Evolutionary conservation across 2,888 invertebrate genomes (phyloP).

Genomic region (Hanleya hanleyi): DNA sequence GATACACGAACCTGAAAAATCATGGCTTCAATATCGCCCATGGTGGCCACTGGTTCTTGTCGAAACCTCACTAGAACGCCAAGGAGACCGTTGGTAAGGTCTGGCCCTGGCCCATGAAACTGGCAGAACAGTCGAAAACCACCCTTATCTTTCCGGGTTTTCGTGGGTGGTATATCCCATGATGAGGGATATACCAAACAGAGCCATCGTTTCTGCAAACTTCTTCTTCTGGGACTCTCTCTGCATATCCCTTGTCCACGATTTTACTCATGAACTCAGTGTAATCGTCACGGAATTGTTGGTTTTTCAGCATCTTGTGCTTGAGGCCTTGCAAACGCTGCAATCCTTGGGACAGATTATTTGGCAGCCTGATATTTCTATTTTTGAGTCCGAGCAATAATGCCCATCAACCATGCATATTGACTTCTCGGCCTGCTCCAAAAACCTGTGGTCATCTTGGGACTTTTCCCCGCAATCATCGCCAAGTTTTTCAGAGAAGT

Average conservation of each 20-base stretch:
- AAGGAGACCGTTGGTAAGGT: not conserved
- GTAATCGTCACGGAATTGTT: slow-evolving; percentile 1
- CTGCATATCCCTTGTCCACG: slow-evolving; percentile 1
- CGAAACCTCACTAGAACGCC: not conserved
- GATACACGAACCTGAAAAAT: not conserved
- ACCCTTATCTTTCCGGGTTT: slow-evolving; percentile 11
- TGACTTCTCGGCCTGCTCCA: slow-evolving; percentile 15
- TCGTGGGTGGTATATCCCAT: slow-evolving; percentile 1
- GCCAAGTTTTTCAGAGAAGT: slow-evolving; percentile 27
- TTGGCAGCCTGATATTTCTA: slow-evolving; percentile 6
- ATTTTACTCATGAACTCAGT: slow-evolving; percentile 13
- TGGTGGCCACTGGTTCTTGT: not conserved
- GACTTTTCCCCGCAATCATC: slow-evolving; percentile 26
- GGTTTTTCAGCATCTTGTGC: slow-evolving; percentile 4
- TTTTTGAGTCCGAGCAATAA: slow-evolving; percentile 12
- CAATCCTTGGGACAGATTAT: slow-evolving; percentile 4
- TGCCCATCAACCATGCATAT: slow-evolving; percentile 19
- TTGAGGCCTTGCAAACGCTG: slow-evolving; percentile 8
- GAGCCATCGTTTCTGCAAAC: not conserved
- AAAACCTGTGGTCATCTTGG: slow-evolving; percentile 26
- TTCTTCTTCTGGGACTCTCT: not conserved
- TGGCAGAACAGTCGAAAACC: not conserved
- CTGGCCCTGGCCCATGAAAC: not conserved
- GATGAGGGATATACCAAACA: slow-evolving; percentile 15
- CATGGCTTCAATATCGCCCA: slow-evolving; percentile 1